These are phyloP conservation scores for Phthorimaea operculella DNA, from an alignment of 1,140 invertebrate genomes.

Conservation along the genomic window DNA sequence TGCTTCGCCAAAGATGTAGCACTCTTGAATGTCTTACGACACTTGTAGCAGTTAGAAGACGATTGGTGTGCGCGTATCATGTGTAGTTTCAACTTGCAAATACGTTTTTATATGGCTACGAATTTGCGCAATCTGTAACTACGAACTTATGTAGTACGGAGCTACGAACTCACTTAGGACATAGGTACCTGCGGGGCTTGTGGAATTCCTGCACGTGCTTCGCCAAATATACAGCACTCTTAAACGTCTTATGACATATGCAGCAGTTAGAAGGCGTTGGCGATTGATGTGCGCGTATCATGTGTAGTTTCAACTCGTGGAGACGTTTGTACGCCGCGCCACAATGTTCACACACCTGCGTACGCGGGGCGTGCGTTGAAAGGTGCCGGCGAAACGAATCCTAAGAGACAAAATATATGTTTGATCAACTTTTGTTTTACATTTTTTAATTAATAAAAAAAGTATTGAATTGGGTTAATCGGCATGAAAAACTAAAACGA, in stretches of 20 bases:
- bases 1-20: background rate
- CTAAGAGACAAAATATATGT: constrained; percentile 12
- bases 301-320: constrained; percentile 50
- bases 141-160: too few species aligned
- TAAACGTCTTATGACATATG: background rate
- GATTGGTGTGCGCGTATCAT: constrained; percentile 8
- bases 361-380: constrained; percentile 55
- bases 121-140: too few species aligned
- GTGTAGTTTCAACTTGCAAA: constrained; percentile 53
- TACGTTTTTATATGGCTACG: constrained; percentile 21
- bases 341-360: constrained; percentile 66
- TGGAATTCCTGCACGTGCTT: background rate
- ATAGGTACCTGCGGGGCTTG: background rate
- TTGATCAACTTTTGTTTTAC: too few species aligned
- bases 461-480: too few species aligned
- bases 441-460: too few species aligned
- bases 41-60: background rate
- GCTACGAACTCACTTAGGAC: too few species aligned
- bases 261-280: background rate
- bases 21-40: background rate
- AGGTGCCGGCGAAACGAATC: background rate
- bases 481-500: too few species aligned
- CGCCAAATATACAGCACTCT: background rate
- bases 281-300: constrained; percentile 7
- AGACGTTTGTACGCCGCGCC: constrained; percentile 58